Evolutionary conservation across 2,888 invertebrate species (phyloP).

Genomic region (Epirrhoe alternata): DNA sequence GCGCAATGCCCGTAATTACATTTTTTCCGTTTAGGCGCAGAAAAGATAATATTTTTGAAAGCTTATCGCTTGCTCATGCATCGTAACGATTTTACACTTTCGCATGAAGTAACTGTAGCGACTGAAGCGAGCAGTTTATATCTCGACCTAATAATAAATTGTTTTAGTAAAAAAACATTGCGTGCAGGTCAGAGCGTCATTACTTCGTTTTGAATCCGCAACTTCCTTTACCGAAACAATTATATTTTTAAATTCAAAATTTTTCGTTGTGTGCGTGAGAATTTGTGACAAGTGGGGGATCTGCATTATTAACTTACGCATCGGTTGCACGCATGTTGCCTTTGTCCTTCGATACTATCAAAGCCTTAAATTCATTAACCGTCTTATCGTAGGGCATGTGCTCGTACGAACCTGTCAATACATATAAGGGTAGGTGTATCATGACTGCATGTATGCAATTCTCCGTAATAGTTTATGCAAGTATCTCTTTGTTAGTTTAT

Average conservation of each 20-base stretch:
- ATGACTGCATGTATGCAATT: conserved; percentile 34
- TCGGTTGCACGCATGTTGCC: conserved; percentile 64
- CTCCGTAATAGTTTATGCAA: conserved; percentile 34
- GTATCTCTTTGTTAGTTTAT: conserved; percentile 32
- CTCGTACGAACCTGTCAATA: conserved; percentile 10
- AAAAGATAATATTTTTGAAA: conserved; percentile 74
- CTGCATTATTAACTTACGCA: conserved; percentile 52
- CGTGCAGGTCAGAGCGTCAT: conserved; percentile 66
- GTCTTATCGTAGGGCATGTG: conserved; percentile 23
- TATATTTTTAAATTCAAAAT: conserved; percentile 60
- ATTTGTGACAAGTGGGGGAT: conserved; percentile 48
- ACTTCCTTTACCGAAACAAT: conserved; percentile 75
- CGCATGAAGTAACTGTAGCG: conserved; percentile 60
- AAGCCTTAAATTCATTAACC: conserved; percentile 39
- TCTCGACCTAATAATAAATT: conserved; percentile 51
- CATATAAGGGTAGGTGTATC: conserved; percentile 17
- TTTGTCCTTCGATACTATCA: conserved; percentile 62
- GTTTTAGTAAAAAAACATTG: conserved; percentile 49
- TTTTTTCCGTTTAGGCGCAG: conserved; percentile 66
- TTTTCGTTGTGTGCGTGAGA: conserved; percentile 65
- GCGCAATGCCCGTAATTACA: conserved; percentile 73
- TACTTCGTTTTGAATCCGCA: conserved; percentile 70
- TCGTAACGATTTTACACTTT: conserved; percentile 73
- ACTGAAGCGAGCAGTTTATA: conserved; percentile 51
- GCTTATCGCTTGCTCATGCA: conserved; percentile 76